phyloP scores from a whole-genome alignment of 2,113 vertebrate species.

The Cryptomyrus ogoouensis region DNA sequence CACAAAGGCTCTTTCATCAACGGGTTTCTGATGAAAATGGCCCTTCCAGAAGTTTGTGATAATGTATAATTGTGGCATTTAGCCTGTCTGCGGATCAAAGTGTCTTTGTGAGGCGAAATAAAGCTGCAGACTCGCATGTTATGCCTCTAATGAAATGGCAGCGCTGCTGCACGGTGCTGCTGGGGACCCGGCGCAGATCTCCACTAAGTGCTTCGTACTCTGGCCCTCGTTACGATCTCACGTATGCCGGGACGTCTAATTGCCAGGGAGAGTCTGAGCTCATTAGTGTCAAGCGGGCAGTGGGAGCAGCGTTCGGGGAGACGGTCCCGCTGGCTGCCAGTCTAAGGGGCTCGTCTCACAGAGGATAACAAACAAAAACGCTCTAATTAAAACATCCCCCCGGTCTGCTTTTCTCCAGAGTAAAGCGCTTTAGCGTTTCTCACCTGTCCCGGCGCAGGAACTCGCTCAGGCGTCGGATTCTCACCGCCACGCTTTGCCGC shows the following conservation, averaged over 20 bases:
- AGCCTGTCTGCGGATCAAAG: constrained; percentile 9
- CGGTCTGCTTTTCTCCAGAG: not conserved
- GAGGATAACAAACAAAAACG: not conserved
- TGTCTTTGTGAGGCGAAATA: not conserved
- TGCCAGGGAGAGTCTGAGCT: not conserved
- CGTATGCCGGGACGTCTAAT: not conserved
- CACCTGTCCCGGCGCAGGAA: not conserved
- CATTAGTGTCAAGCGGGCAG: not conserved
- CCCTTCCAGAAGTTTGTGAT: constrained; percentile 4
- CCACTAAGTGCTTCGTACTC: not conserved
- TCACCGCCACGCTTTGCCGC: not conserved
- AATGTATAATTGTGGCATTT: constrained; percentile 17
- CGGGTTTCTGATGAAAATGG: not conserved
- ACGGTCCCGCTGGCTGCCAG: not conserved
- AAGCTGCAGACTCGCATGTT: constrained; percentile 2
- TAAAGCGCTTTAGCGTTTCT: not conserved
- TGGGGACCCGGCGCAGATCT: not conserved
- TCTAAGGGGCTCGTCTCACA: not conserved
- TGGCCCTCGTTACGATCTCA: not conserved
- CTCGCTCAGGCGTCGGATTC: not conserved
- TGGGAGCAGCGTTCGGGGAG: not conserved
- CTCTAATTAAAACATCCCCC: not conserved
- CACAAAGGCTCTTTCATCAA: constrained; percentile 10
- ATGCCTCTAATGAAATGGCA: constrained; percentile 2
- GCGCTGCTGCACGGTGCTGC: not conserved